Evolutionary conservation across 2,113 vertebrate genomes (phyloP).

Genomic region (Thalassoma bifasciatum): DNA sequence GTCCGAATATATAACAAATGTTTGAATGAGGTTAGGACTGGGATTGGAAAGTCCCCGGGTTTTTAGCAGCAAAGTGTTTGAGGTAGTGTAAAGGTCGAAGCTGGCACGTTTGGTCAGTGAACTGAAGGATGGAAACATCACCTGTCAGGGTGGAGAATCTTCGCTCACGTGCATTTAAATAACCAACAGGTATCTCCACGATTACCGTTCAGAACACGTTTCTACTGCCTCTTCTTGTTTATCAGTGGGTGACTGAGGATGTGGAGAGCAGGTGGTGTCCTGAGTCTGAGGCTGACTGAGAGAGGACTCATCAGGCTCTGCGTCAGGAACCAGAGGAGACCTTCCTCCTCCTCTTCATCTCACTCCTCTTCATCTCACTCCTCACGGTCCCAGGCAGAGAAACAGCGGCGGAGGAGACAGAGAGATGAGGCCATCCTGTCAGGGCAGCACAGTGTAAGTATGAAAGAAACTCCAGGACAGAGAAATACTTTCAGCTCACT

Average conservation of each 20-base stretch:
- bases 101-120: constrained; percentile 50
- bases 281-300: constrained; percentile 29
- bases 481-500: background rate
- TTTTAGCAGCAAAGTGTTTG: background rate
- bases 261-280: constrained; percentile 64
- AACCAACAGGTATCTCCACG: no score
- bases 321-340: constrained; percentile 29
- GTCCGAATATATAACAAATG: no score
- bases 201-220: background rate
- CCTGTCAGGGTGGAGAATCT: background rate
- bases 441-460: constrained; percentile 52
- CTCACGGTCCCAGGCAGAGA: constrained; percentile 66
- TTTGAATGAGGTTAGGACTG: no score
- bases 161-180: background rate
- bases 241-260: constrained; percentile 53
- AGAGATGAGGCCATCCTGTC: constrained; percentile 74
- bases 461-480: background rate
- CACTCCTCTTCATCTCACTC: no score
- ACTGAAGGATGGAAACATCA: background rate
- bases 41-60: background rate
- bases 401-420: constrained; percentile 72
- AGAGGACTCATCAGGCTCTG: constrained; percentile 47
- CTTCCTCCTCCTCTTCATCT: background rate
- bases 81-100: constrained; percentile 41
- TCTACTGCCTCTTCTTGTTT: background rate